Percentiles rank a stretch among this genome's conserved stretches.
Conservation (phyloP, 2,888 invertebrate genomes). For the Rotaria socialis region DNA sequence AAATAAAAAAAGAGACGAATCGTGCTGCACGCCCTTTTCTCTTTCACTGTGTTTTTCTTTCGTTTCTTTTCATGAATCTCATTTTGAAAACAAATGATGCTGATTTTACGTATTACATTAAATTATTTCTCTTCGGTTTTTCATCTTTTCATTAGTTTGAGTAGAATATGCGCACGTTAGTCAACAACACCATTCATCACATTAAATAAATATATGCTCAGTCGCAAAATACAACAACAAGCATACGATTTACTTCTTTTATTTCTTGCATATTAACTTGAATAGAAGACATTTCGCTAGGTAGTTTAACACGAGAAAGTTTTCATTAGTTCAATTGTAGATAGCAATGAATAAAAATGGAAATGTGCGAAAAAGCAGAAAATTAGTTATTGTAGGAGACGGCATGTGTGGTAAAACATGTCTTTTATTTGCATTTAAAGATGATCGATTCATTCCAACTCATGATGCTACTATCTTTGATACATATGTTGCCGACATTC, state of each 20-base stretch:
- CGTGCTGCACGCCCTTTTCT: not conserved
- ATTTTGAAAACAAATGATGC: not conserved
- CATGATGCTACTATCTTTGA: conserved; percentile 41
- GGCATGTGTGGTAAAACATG: conserved; percentile 42
- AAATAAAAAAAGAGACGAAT: not conserved
- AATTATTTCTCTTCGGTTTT: not conserved
- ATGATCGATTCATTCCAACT: conserved; percentile 33
- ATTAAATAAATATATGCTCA: not conserved
- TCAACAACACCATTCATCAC: not conserved
- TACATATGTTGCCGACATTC: conserved; percentile 41
- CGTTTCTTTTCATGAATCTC: too few species aligned
- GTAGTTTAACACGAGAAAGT: not conserved
- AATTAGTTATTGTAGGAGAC: conserved; percentile 41
- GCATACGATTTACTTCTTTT: too few species aligned
- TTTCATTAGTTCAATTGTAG: not conserved
- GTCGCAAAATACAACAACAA: not conserved
- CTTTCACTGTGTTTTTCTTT: too few species aligned
- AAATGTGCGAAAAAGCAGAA: not conserved
- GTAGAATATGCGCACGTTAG: not conserved
- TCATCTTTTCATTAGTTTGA: not conserved
- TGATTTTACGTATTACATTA: not conserved
- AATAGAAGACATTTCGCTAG: too few species aligned
- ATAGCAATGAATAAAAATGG: not conserved
- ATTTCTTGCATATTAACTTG: too few species aligned
- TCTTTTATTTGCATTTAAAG: conserved; percentile 39